phyloP scores from a whole-genome alignment of 2,888 invertebrate genomes.

The Dryococelus australis region DNA sequence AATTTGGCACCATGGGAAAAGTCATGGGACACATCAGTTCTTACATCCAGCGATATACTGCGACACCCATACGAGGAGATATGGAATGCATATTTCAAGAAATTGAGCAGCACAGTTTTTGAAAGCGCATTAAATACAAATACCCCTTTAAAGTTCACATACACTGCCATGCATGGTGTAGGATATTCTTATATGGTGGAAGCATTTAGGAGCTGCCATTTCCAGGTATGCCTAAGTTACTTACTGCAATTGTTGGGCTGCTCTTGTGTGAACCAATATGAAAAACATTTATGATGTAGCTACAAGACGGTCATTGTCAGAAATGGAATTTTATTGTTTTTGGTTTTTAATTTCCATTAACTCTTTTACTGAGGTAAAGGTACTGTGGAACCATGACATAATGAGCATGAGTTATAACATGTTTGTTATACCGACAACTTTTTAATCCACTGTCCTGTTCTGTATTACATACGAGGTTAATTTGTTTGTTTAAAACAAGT shows the following conservation, averaged over 20 bases:
- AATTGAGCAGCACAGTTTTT: constrained; percentile 65
- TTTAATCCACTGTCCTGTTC: no score
- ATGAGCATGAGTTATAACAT: no score
- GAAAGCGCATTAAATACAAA: constrained; percentile 65
- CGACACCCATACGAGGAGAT: constrained; percentile 76
- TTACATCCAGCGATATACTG: constrained; percentile 65
- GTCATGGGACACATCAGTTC: constrained; percentile 77
- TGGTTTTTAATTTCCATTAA: no score
- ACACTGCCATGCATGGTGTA: constrained; percentile 98
- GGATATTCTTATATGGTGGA: constrained; percentile 80
- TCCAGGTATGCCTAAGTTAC: constrained; percentile 65
- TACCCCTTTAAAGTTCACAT: constrained; percentile 74
- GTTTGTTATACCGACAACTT: no score
- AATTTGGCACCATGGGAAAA: constrained; percentile 78
- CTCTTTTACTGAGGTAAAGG: no score
- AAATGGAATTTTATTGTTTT: no score
- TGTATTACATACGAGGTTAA: no score
- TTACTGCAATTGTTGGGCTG: not conserved
- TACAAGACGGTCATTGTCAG: no score
- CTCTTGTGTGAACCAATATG: no score
- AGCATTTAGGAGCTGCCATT: constrained; percentile 77
- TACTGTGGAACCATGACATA: no score
- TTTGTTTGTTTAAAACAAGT: no score
- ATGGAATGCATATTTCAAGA: constrained; percentile 70
- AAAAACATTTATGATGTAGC: no score